A percentile compares a stretch with the other conserved stretches of the same genome.
Conservation (phyloP, 2,113 vertebrate genomes). For the Lanius collurio region DNA sequence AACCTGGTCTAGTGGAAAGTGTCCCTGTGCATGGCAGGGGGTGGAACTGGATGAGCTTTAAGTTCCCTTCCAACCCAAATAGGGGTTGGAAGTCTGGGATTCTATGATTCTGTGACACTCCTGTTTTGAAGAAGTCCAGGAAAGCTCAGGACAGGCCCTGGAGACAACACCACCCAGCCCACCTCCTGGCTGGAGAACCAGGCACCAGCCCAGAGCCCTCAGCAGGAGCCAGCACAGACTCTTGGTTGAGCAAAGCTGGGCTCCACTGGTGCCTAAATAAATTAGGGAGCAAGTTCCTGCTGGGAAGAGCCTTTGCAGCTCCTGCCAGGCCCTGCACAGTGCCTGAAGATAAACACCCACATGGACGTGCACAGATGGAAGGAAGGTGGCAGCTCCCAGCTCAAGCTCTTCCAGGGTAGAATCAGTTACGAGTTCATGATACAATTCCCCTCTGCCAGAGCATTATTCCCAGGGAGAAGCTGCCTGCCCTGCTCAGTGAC, state of each 20-base stretch:
- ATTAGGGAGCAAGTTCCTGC: neutral
- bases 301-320: neutral
- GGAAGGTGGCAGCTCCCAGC: neutral
- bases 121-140: neutral
- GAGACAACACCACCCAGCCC: neutral
- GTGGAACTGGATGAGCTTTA: neutral
- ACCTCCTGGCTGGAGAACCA: neutral
- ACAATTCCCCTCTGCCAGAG: neutral
- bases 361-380: neutral
- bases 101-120: neutral
- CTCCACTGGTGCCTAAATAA: neutral
- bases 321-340: neutral
- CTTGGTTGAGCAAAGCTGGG: neutral
- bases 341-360: neutral
- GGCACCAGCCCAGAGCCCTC: neutral
- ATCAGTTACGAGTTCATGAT: neutral
- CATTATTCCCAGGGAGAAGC: neutral
- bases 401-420: neutral
- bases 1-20: neutral
- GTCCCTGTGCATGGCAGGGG: neutral
- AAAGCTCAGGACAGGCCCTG: neutral
- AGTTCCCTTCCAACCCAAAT: neutral
- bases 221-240: neutral
- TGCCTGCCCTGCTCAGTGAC: neutral
- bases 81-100: neutral